Percentiles rank a stretch among this genome's conserved stretches.
Conservation (phyloP, 2,113 vertebrate genomes). For the Hymenochirus boettgeri region DNA sequence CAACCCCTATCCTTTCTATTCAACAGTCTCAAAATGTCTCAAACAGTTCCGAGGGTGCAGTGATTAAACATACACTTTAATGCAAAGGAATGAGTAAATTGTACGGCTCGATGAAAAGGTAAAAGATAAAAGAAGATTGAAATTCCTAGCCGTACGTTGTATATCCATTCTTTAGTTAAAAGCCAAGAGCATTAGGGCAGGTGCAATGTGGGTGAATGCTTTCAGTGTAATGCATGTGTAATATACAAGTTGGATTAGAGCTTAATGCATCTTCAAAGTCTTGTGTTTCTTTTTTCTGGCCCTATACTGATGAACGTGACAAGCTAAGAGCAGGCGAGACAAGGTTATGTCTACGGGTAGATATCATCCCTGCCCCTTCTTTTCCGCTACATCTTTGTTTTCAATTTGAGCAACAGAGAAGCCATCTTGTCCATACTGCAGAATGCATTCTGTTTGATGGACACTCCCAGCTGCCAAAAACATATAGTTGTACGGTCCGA, state of each 20-base stretch:
- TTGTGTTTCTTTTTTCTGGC: neutral
- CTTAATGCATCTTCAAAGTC: conserved; percentile 36
- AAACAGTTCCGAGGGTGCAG: neutral
- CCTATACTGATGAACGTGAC: conserved; percentile 4
- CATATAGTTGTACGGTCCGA: too few species aligned
- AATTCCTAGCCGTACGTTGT: neutral
- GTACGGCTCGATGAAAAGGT: conserved; percentile 12
- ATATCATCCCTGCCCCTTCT: neutral
- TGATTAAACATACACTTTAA: neutral
- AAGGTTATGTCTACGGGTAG: conserved; percentile 18
- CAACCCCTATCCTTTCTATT: too few species aligned
- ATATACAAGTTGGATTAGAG: conserved; percentile 2
- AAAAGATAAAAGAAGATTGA: conserved; percentile 23
- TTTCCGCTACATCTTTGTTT: neutral
- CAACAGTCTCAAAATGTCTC: neutral
- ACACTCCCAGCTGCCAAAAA: too few species aligned
- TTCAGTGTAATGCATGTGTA: conserved; percentile 18
- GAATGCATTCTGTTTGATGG: too few species aligned
- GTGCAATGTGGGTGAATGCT: conserved; percentile 12
- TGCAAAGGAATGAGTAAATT: conserved; percentile 21
- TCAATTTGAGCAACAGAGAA: neutral
- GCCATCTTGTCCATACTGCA: neutral
- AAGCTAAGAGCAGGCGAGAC: neutral
- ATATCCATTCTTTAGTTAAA: conserved; percentile 4
- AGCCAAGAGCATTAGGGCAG: conserved; percentile 11